Evolutionary conservation across 2,797 vertebrate species (phyloP).

Genomic region (Percopsis omiscomaycus): DNA sequence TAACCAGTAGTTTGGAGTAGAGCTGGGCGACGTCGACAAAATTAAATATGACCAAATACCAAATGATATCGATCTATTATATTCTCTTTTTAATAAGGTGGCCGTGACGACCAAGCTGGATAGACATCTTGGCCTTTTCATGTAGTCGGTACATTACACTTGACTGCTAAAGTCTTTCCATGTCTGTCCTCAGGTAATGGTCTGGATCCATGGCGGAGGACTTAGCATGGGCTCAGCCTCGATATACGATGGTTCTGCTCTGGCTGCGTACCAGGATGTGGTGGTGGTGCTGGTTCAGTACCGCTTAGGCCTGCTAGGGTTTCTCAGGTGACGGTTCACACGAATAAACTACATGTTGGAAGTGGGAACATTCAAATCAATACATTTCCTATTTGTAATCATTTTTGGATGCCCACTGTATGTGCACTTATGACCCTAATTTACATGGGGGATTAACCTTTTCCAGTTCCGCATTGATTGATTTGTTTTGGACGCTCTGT

Average conservation of each 20-base stretch:
- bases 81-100: no score
- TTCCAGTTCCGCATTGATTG: not conserved
- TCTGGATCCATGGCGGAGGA: slow-evolving; percentile 82
- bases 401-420: no score
- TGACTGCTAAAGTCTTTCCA: not conserved
- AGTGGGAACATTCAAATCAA: no score
- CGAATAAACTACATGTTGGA: not conserved
- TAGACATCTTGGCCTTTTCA: no score
- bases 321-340: slow-evolving; percentile 76
- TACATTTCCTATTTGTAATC: no score
- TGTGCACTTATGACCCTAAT: no score
- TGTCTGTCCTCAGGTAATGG: slow-evolving; percentile 76
- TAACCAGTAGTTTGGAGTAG: no score
- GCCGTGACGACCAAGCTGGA: no score
- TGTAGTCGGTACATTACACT: not conserved
- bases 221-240: slow-evolving; percentile 64
- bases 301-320: slow-evolving; percentile 80
- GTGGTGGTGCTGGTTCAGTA: slow-evolving; percentile 84
- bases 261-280: slow-evolving; percentile 79
- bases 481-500: not conserved
- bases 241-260: slow-evolving; percentile 68
- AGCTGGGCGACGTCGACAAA: no score
- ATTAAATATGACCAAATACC: no score
- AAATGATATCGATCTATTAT: no score
- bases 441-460: not conserved